Base-by-base conservation (phyloP, 2,797 vertebrate species). In the Thalassophryne amazonica region DNA sequence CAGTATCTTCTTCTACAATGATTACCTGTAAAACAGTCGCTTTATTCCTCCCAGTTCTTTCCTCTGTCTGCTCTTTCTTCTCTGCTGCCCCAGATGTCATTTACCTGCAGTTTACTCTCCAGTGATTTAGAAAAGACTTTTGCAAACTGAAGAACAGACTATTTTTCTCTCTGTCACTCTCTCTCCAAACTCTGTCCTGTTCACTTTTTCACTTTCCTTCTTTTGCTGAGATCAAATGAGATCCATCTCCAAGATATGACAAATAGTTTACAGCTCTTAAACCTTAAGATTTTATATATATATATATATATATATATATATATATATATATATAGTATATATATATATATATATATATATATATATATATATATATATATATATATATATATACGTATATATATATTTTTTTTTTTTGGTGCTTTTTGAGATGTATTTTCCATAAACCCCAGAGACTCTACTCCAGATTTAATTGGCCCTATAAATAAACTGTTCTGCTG, bases 381-480 rank as follows among this genome's bases (percentile, higher is more conserved):
- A n/a, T n/a, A n/a, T n/a, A n/a, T n/a, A n/a, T n/a, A n/a, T n/a
- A n/a, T n/a, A n/a, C n/a, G n/a, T n/a, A n/a, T n/a, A n/a, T n/a
- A n/a, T n/a, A n/a, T n/a, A n/a, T n/a, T n/a, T n/a, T n/a, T n/a
- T n/a, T n/a, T n/a, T n/a, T n/a, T n/a, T n/a, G n/a, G 43, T 41
- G 24, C 51, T 60, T 74, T 71, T 80, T 76, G 62, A 70, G 45
- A 78, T 20, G 12, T 75, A 54, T 78, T 76, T 69, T 43, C 38
- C 38, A 52, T 57, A 58, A 77, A 77, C 58, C 74, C 73, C 52
- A 74, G 53, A 54, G 53, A 77, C 67, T 78, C 73, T 78, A 67
- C 62, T 81, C 58, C 70, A 62, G 61, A 76, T 80, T 83, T 84
- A 87, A 87, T 85, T 87, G 80, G 64, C 60, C 65, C 78, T 78